These are phyloP conservation scores for Leucoptera coffeella DNA, from an alignment of 2,888 invertebrate genomes.

Conservation along the genomic window DNA sequence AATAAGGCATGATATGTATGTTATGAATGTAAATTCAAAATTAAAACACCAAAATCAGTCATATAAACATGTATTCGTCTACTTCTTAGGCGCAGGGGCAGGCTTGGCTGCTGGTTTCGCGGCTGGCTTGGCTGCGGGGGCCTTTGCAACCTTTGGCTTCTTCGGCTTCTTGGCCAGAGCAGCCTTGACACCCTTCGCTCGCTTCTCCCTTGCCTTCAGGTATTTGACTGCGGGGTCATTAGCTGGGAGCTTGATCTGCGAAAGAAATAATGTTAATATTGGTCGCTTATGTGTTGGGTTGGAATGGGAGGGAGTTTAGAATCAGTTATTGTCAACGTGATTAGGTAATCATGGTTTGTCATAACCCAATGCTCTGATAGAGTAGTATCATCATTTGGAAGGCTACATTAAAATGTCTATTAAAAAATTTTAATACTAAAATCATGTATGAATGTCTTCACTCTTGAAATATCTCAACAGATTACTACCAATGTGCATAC, in stretches of 20 bases:
- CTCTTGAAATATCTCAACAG: not conserved
- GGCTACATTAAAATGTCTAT: too few species aligned
- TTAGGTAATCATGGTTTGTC: slow-evolving; percentile 36
- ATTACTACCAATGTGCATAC: slow-evolving; percentile 17
- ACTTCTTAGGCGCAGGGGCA: slow-evolving; percentile 22
- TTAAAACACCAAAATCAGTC: too few species aligned
- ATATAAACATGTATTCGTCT: too few species aligned
- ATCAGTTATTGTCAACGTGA: slow-evolving; percentile 43
- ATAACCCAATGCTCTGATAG: slow-evolving; percentile 51
- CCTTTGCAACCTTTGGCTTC: slow-evolving; percentile 38
- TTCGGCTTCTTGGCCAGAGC: slow-evolving; percentile 48
- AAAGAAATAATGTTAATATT: slow-evolving; percentile 11
- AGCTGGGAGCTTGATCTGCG: slow-evolving; percentile 14
- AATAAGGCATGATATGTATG: too few species aligned
- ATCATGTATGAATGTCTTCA: too few species aligned
- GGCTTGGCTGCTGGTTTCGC: slow-evolving; percentile 12
- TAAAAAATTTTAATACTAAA: not conserved
- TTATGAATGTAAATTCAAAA: too few species aligned
- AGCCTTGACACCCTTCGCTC: slow-evolving; percentile 19
- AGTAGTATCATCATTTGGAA: slow-evolving; percentile 36
- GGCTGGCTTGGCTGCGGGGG: slow-evolving; percentile 15
- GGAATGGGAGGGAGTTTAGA: slow-evolving; percentile 6
- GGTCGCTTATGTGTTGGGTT: not conserved
- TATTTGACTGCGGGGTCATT: slow-evolving; percentile 16
- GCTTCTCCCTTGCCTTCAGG: slow-evolving; percentile 18